Conservation (phyloP, 2,888 invertebrate species). For the Saturnia pavonia region DNA sequence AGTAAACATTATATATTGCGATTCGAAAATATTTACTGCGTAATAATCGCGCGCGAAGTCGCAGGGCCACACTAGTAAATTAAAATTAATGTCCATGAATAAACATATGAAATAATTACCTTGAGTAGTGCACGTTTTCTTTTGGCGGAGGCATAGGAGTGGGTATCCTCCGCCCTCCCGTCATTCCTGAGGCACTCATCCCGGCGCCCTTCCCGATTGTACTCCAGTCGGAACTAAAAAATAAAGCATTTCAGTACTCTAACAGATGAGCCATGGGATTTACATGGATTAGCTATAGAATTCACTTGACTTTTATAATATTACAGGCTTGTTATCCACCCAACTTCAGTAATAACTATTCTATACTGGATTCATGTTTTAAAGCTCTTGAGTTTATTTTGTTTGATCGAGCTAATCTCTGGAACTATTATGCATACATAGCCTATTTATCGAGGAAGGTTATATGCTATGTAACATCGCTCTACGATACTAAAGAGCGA, state of each 20-base stretch:
- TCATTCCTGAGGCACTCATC: constrained; percentile 61
- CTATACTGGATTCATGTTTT: too few relatives aligned
- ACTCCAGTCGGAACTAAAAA: constrained; percentile 52
- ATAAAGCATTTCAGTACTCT: constrained; percentile 45
- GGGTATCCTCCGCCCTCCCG: constrained; percentile 70
- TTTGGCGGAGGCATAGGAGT: constrained; percentile 75
- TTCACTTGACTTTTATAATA: not conserved
- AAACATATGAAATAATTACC: constrained; percentile 32
- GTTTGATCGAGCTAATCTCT: too few relatives aligned
- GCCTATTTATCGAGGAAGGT: too few relatives aligned
- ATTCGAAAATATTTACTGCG: too few relatives aligned
- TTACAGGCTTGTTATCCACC: not conserved
- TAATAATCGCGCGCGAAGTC: too few relatives aligned
- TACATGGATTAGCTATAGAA: not conserved
- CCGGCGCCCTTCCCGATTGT: constrained; percentile 42
- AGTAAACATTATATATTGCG: too few relatives aligned
- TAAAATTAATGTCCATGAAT: not conserved
- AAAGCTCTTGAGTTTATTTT: too few relatives aligned
- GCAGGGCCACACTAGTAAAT: too few relatives aligned
- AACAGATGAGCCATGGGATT: constrained; percentile 45
- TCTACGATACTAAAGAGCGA: too few relatives aligned
- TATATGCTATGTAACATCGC: too few relatives aligned
- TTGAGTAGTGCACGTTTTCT: constrained; percentile 39
- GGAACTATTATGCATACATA: too few relatives aligned
- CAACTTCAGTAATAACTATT: too few relatives aligned